A percentile compares a stretch with the other conserved stretches of the same genome.
Evolutionary conservation across 2,888 invertebrate genomes (phyloP).

Genomic region (Andricus curvator): DNA sequence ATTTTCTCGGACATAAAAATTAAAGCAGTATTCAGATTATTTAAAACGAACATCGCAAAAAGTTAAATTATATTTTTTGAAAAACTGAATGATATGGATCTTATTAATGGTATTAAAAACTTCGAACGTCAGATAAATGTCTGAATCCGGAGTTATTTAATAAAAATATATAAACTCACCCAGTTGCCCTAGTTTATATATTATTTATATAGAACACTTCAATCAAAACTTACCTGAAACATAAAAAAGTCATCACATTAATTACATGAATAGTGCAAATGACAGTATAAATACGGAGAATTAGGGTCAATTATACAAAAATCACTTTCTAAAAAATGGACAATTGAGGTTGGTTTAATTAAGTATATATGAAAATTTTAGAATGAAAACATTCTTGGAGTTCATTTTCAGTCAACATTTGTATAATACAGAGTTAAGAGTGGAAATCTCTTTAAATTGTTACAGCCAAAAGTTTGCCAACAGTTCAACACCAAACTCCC

Average conservation of each 20-base stretch:
- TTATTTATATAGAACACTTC: background rate
- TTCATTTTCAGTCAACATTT: conserved; percentile 2
- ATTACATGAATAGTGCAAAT: background rate
- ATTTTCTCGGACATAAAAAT: too few relatives aligned
- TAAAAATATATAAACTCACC: background rate
- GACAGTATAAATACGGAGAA: too few relatives aligned
- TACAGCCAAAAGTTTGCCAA: conserved; percentile 18
- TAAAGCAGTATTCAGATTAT: too few relatives aligned
- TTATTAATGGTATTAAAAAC: too few relatives aligned
- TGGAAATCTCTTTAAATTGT: conserved; percentile 21
- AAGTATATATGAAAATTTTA: background rate
- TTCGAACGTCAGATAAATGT: too few relatives aligned
- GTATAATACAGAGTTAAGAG: background rate
- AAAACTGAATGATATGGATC: too few relatives aligned
- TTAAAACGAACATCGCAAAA: too few relatives aligned
- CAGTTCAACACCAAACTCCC: conserved; percentile 3
- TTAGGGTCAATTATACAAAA: background rate
- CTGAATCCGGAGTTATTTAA: too few relatives aligned
- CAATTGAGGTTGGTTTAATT: background rate
- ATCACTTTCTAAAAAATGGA: too few relatives aligned
- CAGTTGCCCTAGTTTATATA: background rate
- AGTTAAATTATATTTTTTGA: too few relatives aligned
- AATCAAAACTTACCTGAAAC: conserved; percentile 33
- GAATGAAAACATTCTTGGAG: background rate
- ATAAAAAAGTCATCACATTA: background rate